phyloP scores from a whole-genome alignment of 2,888 invertebrate genomes.

The Microctonus brassicae region DNA sequence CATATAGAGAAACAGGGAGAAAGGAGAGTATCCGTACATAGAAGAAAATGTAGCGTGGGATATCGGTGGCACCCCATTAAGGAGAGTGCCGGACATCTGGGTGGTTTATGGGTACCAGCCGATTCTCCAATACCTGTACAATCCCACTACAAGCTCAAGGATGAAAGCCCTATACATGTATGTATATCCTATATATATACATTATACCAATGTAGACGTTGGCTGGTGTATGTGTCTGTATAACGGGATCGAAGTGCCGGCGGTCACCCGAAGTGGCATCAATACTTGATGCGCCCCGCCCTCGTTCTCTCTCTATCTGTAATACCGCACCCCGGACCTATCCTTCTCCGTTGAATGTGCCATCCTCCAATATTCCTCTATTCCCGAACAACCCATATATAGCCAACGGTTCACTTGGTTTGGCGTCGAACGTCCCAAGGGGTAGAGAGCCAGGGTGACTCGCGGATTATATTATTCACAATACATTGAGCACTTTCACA shows the following conservation, averaged over 20 bases:
- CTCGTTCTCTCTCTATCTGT: slow-evolving; percentile 37
- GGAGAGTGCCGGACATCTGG: slow-evolving; percentile 63
- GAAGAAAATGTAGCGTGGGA: slow-evolving; percentile 44
- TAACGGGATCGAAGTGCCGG: slow-evolving; percentile 40
- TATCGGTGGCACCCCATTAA: slow-evolving; percentile 65
- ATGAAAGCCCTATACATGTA: slow-evolving; percentile 13
- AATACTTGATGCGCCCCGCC: slow-evolving; percentile 60
- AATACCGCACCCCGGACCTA: slow-evolving; percentile 32
- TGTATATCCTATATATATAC: slow-evolving; percentile 25
- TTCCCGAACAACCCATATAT: not conserved
- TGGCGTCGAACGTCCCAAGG: slow-evolving; percentile 32
- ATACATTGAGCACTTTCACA: slow-evolving; percentile 66
- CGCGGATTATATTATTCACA: slow-evolving; percentile 67
- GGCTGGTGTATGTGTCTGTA: slow-evolving; percentile 31
- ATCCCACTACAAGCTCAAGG: slow-evolving; percentile 28
- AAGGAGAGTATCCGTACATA: slow-evolving; percentile 8
- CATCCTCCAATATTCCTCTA: slow-evolving; percentile 12
- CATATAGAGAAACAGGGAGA: slow-evolving; percentile 20
- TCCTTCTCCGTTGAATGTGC: slow-evolving; percentile 1
- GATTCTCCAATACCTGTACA: slow-evolving; percentile 37
- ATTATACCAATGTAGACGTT: slow-evolving; percentile 20
- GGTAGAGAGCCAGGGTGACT: slow-evolving; percentile 52
- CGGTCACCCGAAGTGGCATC: slow-evolving; percentile 59
- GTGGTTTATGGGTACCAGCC: slow-evolving; percentile 45
- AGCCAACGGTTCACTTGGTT: not conserved